Evolutionary conservation across 2,113 vertebrate species (phyloP).

Genomic region (Bucco capensis): DNA sequence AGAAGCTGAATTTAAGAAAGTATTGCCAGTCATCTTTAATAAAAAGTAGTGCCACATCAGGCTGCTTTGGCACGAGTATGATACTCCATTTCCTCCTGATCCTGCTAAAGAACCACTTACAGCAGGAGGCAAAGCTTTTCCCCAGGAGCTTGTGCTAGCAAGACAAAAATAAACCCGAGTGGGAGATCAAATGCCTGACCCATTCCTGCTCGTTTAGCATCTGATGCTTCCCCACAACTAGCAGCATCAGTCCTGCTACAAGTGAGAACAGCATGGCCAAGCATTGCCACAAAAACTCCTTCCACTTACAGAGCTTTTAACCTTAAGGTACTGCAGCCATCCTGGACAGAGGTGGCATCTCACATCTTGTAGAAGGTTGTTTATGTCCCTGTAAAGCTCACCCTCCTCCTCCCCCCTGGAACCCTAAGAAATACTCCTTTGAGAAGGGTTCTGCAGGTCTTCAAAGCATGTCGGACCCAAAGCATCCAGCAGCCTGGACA

Average conservation of each 20-base stretch:
- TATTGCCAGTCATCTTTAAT: not conserved
- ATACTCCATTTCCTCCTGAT: not conserved
- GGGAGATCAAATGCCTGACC: not conserved
- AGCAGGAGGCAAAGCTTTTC: not conserved
- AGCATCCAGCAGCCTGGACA: not conserved
- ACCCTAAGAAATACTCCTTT: not conserved
- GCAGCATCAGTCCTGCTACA: not conserved
- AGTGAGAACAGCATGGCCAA: not conserved
- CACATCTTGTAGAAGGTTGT: not conserved
- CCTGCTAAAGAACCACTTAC: not conserved
- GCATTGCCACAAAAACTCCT: not conserved
- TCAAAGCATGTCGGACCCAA: not conserved
- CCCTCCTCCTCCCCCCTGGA: not conserved
- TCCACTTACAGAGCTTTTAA: not conserved
- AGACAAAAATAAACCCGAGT: conserved; percentile 14
- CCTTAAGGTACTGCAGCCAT: not conserved
- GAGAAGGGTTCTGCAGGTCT: not conserved
- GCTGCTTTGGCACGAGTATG: not conserved
- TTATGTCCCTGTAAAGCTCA: not conserved
- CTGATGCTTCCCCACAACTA: not conserved
- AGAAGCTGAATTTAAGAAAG: not conserved
- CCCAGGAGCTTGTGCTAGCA: not conserved
- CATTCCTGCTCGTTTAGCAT: not conserved
- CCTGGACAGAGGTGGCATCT: not conserved
- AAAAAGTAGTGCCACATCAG: not conserved